Percentiles rank a stretch among this genome's conserved stretches.
These are phyloP conservation scores for Nebria salina DNA, from an alignment of 2,888 invertebrate genomes.

Conservation along the genomic window DNA sequence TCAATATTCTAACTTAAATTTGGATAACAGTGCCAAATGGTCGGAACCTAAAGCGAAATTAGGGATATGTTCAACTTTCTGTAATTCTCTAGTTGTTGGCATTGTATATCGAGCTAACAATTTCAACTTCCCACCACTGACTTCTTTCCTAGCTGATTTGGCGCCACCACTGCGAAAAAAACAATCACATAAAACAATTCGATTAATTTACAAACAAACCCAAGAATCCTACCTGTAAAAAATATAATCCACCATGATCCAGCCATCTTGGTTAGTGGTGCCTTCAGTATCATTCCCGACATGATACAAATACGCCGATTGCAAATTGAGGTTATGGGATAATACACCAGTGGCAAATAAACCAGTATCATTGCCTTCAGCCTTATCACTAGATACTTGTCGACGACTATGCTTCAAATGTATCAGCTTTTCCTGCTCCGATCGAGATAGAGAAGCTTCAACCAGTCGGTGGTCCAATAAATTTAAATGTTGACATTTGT, in stretches of 20 bases:
- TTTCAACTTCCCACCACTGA: constrained; percentile 65
- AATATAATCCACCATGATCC: constrained; percentile 91
- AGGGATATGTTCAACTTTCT: constrained; percentile 75
- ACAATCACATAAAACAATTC: constrained; percentile 23
- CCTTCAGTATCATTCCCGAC: constrained; percentile 66
- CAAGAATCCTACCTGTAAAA: constrained; percentile 74
- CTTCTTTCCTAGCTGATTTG: constrained; percentile 49
- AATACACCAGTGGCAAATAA: constrained; percentile 71
- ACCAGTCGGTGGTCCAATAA: constrained; percentile 51
- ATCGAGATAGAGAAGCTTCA: constrained; percentile 50
- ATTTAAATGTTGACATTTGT: constrained; percentile 58
- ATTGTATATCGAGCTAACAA: constrained; percentile 73
- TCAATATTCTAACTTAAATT: constrained; percentile 69
- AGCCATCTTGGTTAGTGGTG: constrained; percentile 79
- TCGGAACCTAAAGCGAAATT: constrained; percentile 81
- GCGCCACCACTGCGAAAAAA: constrained; percentile 52
- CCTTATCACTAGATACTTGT: constrained; percentile 48
- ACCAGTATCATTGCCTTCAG: constrained; percentile 53
- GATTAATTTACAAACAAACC: neutral
- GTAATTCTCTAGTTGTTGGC: constrained; percentile 65
- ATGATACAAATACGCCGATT: constrained; percentile 74
- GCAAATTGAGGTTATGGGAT: constrained; percentile 73
- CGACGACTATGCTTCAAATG: constrained; percentile 53
- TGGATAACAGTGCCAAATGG: constrained; percentile 82
- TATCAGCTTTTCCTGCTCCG: constrained; percentile 56